Evolutionary conservation across 2,888 invertebrate species (phyloP).

Genomic region (Drosophila fungiperda): DNA sequence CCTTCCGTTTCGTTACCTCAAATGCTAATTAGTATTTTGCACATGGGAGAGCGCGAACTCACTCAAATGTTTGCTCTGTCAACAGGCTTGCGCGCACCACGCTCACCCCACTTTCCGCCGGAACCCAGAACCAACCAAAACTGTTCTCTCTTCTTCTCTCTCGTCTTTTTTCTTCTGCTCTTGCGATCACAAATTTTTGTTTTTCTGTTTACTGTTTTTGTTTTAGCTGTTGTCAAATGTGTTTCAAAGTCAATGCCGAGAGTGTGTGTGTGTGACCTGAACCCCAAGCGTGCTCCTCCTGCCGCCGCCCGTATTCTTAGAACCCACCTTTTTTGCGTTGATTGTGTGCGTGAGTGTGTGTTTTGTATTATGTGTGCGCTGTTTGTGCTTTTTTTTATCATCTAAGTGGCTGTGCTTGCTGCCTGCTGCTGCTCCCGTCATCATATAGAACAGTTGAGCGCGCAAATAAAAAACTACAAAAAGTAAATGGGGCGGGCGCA

Average conservation of each 20-base stretch:
- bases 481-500: constrained; percentile 70
- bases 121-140: neutral
- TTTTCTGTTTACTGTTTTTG: constrained; percentile 17
- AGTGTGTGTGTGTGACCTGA: constrained; percentile 51
- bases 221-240: constrained; percentile 73
- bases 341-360: constrained; percentile 37
- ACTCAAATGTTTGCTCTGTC: constrained; percentile 63
- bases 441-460: constrained; percentile 73
- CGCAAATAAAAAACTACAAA: constrained; percentile 55
- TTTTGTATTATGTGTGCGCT: constrained; percentile 18
- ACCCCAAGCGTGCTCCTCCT: constrained; percentile 34
- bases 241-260: constrained; percentile 83
- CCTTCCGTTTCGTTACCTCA: constrained; percentile 40
- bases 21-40: constrained; percentile 63
- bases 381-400: constrained; percentile 45
- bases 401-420: constrained; percentile 52
- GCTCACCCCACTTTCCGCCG: neutral
- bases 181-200: constrained; percentile 46
- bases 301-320: constrained; percentile 4
- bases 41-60: constrained; percentile 32
- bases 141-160: neutral
- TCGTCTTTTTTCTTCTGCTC: constrained; percentile 8
- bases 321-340: constrained; percentile 46
- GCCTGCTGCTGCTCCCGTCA: constrained; percentile 66
- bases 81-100: constrained; percentile 26